phyloP scores from a whole-genome alignment of 2,797 vertebrate species.

The Anabacerthia variegaticeps region DNA sequence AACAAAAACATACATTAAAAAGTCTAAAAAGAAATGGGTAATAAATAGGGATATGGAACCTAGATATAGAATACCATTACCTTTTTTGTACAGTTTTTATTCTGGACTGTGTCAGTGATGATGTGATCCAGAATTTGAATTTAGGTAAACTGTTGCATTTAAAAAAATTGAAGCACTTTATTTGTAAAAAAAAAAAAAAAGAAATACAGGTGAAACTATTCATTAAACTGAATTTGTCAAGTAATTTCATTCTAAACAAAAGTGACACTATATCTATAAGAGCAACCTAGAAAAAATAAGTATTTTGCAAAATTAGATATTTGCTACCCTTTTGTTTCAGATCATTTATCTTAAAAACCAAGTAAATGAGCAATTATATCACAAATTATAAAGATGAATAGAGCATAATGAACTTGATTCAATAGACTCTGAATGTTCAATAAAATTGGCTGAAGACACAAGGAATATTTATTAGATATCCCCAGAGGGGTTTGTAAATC shows the following conservation, averaged over 20 bases:
- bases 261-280: not conserved
- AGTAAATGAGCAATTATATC: not conserved
- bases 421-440: not conserved
- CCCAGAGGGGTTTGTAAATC: not conserved
- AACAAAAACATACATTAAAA: not conserved
- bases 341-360: not conserved
- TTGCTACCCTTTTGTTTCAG: not conserved
- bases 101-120: not conserved
- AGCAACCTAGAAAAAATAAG: fast-evolving
- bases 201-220: not conserved
- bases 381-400: not conserved
- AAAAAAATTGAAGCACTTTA: not conserved
- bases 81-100: not conserved
- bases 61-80: not conserved
- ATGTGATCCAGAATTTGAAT: not conserved
- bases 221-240: not conserved
- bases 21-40: not conserved
- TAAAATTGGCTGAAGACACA: not conserved
- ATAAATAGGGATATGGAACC: not conserved
- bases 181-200: not conserved
- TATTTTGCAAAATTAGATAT: not conserved
- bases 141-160: not conserved
- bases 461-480: not conserved
- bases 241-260: not conserved
- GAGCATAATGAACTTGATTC: not conserved